Base-by-base conservation (phyloP, 2,113 vertebrate species). In the Notothenia rossii region DNA sequence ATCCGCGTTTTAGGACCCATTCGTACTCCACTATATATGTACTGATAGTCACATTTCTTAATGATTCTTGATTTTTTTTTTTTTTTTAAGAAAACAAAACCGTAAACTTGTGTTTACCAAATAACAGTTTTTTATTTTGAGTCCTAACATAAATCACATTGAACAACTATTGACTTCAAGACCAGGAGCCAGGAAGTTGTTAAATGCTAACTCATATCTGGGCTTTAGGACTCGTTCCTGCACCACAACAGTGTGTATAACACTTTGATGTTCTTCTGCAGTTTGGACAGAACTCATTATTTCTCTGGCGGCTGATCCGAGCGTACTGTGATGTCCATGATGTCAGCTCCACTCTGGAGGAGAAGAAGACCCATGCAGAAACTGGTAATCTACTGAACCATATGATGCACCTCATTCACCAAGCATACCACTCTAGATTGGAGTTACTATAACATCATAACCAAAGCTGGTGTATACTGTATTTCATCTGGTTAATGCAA, bases 301-400 rank as follows among this genome's bases (percentile, higher is more conserved):
- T 97, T 87, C 95, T 99, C 58, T 99, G 98, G 98, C 95, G 98
- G 17, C 89, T 99, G 56, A 92, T 84, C 65, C 96, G 98, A 46
- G 96, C 96, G 53, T 96, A 97, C 81, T 95, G 95, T 75, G 98
- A 99, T 82, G 92, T 97, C 87, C 97, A 95, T 93, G 96, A 97
- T 60, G 56, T 96, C 84, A 92, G 96, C 85, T 51, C 86, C 87
- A 92, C 95, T 81, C 17, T 67, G 63, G 94, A 96, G 76, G 97
- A 98, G 83, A 99, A 97, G 91, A 98, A 95, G 81, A 90, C 79
- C 51, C 95, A 95, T 4, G 97, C 96, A 82, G 94, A 94, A 92
- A 89, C 92, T 10, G 98, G 98, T 99, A 93, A 91, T 59, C 25
- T 2, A 75, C 33, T 1, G 25, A 51, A 55, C 6, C 6, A 22